Conservation (phyloP, 2,113 vertebrate genomes). For the Neomonachus schauinslandi region DNA sequence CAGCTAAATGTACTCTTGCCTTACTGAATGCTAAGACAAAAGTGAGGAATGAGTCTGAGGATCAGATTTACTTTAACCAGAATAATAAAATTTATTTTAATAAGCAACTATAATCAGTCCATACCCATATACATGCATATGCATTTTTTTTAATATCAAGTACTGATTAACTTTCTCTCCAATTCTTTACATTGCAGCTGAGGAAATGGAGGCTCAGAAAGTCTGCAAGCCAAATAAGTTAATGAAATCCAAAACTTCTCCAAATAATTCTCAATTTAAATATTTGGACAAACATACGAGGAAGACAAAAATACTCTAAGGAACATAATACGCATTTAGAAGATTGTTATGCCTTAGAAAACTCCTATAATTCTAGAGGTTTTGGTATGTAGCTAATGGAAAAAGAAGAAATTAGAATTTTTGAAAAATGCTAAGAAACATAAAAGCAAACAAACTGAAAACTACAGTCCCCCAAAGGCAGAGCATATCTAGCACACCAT, state of each 20-base stretch:
- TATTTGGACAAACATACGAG: neutral
- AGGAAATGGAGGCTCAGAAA: neutral
- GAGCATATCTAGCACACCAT: no score
- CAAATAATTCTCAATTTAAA: neutral
- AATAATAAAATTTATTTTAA: neutral
- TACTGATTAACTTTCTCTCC: neutral
- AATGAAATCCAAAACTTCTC: neutral
- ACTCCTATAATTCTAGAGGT: neutral
- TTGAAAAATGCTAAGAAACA: neutral
- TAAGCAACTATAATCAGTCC: neutral
- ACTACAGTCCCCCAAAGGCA: neutral
- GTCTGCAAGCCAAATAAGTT: neutral
- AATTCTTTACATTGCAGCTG: neutral
- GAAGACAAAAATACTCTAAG: neutral
- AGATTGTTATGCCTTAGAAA: neutral
- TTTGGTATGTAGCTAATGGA: neutral
- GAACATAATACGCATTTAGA: no score
- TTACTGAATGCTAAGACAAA: neutral
- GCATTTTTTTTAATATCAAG: neutral
- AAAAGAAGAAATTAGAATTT: neutral
- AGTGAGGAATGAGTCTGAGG: neutral
- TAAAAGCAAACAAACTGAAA: neutral
- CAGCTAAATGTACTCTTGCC: neutral
- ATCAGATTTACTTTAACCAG: neutral
- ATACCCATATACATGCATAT: neutral